Evolutionary conservation across 2,113 vertebrate species (phyloP).

Genomic region (Chaetodon trifascialis): DNA sequence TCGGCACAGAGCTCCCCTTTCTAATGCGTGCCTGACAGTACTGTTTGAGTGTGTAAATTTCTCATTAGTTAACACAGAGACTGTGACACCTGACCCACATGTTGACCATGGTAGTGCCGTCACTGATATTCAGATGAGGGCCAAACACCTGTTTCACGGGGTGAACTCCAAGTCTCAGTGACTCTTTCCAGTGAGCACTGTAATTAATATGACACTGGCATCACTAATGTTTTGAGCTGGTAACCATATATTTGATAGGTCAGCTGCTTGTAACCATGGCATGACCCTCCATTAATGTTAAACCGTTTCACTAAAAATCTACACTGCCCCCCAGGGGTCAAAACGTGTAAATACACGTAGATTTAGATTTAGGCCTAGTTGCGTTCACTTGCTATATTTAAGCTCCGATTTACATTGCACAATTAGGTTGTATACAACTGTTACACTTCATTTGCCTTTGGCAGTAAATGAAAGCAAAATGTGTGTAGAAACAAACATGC

Average conservation of each 20-base stretch:
- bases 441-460: background rate
- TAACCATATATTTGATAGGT: slow-evolving; percentile 39
- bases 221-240: slow-evolving; percentile 20
- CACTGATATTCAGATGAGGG: slow-evolving; percentile 45
- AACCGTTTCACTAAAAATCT: background rate
- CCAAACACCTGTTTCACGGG: slow-evolving; percentile 53
- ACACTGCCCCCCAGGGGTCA: slow-evolving; percentile 44
- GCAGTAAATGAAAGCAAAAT: background rate
- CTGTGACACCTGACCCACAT: slow-evolving; percentile 43
- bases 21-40: slow-evolving; percentile 9
- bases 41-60: slow-evolving; percentile 25
- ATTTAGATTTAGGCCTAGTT: background rate
- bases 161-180: slow-evolving; percentile 36
- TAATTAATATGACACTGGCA: slow-evolving; percentile 25
- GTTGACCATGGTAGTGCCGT: background rate
- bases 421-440: background rate
- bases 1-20: background rate
- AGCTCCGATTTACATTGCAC: background rate
- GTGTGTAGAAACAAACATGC: background rate
- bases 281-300: no score
- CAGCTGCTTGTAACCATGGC: background rate
- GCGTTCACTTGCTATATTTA: slow-evolving; percentile 35
- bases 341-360: background rate
- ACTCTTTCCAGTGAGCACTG: slow-evolving; percentile 28
- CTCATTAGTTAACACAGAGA: slow-evolving; percentile 34